Evolutionary conservation across 53 echinoderm and acorn worm species (phyloP).

Genomic region (Astropecten irregularis): DNA sequence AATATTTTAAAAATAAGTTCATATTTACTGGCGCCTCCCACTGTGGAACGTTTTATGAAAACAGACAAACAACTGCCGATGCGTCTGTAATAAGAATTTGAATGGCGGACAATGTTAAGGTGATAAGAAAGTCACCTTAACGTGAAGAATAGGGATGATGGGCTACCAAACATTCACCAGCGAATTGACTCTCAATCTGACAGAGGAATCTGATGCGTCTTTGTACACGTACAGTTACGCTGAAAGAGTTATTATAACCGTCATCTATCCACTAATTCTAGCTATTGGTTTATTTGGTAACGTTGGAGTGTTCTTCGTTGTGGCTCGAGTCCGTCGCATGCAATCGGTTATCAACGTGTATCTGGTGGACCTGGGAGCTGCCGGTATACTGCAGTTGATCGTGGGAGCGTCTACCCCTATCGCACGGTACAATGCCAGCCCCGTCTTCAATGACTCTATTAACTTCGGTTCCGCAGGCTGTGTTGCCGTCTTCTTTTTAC

Average conservation of each 20-base stretch:
- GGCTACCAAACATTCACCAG: no score
- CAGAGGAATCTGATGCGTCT: background rate
- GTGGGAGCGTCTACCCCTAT: slow-evolving; percentile 54
- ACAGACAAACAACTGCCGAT: no score
- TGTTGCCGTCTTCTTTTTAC: slow-evolving; percentile 32
- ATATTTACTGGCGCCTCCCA: no score
- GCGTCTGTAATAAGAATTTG: no score
- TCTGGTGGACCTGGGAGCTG: slow-evolving; percentile 68
- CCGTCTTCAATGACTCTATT: slow-evolving; percentile 56
- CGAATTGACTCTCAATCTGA: background rate
- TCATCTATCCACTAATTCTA: slow-evolving; percentile 70
- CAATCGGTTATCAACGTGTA: slow-evolving; percentile 80
- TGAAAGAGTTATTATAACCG: slow-evolving; percentile 57
- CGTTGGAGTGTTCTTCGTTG: slow-evolving; percentile 63
- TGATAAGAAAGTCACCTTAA: no score
- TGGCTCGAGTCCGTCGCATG: slow-evolving; percentile 73
- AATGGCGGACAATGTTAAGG: no score
- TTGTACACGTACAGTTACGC: slow-evolving; percentile 32
- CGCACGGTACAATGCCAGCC: slow-evolving; percentile 62
- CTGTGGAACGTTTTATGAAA: no score
- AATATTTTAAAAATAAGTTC: no score
- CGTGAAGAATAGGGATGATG: no score
- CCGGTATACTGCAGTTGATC: slow-evolving; percentile 60
- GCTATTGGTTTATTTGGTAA: slow-evolving; percentile 59
- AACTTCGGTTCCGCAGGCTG: slow-evolving; percentile 61